Conservation (phyloP, 2,113 vertebrate genomes). For the Aspiorhynchus laticeps region DNA sequence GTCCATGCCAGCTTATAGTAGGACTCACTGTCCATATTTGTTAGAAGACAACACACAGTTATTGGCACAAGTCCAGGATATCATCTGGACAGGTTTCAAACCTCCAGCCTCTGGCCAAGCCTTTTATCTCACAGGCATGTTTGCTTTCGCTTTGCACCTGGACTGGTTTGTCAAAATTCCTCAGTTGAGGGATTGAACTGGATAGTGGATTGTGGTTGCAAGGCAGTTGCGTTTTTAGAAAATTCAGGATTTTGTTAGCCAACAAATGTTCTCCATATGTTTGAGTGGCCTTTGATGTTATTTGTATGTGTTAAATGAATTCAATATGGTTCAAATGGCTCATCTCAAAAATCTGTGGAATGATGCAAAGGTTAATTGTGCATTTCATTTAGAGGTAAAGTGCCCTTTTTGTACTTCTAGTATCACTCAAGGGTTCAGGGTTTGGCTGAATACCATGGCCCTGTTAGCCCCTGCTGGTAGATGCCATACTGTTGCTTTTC, state of each 20-base stretch:
- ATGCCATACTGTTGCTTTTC: neutral
- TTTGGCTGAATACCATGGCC: neutral
- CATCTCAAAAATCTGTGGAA: neutral
- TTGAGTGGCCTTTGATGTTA: neutral
- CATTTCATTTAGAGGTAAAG: neutral
- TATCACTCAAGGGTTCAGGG: neutral
- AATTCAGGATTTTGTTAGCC: neutral
- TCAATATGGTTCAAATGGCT: neutral
- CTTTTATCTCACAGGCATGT: neutral
- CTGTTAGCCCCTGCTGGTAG: neutral
- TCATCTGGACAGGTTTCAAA: slow-evolving; percentile 9
- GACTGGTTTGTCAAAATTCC: neutral
- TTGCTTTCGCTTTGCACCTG: neutral
- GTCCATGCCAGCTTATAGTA: neutral
- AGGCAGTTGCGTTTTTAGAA: neutral
- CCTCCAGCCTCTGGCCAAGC: slow-evolving; percentile 2
- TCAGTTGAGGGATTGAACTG: neutral
- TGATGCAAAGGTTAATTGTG: neutral
- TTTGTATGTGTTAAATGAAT: neutral
- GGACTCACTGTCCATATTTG: neutral
- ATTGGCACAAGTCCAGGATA: neutral
- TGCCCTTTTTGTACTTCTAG: neutral
- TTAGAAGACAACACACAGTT: neutral
- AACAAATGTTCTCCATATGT: slow-evolving; percentile 15
- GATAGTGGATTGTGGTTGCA: neutral